These are phyloP conservation scores for Teleopsis dalmanni DNA, from an alignment of 1,140 invertebrate species.

Conservation along the genomic window DNA sequence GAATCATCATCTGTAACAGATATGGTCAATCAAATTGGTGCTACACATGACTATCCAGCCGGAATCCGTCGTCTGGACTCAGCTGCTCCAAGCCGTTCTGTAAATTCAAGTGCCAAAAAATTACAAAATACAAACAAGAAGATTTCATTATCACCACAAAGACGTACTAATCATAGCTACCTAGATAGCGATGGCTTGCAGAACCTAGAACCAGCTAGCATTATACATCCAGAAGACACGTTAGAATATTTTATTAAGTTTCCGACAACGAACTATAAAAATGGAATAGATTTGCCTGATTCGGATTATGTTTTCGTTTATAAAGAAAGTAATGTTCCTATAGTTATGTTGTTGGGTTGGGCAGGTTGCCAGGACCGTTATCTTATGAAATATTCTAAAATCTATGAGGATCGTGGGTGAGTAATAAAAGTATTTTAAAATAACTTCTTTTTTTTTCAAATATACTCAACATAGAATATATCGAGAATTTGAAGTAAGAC, in stretches of 20 bases:
- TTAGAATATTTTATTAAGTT: conserved; percentile 60
- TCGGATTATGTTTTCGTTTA: conserved; percentile 52
- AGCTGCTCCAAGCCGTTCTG: conserved; percentile 5
- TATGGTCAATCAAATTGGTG: conserved; percentile 3
- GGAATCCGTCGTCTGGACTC: conserved; percentile 9
- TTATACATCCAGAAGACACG: conserved; percentile 40
- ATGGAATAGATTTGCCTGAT: conserved; percentile 17
- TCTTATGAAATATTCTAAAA: conserved; percentile 67
- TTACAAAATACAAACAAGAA: conserved; percentile 3
- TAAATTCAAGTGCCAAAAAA: too few relatives aligned
- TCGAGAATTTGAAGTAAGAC: too few relatives aligned
- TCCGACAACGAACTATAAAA: conserved; percentile 46
- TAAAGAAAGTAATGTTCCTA: conserved; percentile 55
- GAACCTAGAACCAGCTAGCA: too few relatives aligned
- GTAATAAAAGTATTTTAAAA: conserved; percentile 10
- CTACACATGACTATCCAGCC: neutral
- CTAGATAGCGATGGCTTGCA: conserved; percentile 1
- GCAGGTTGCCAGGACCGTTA: conserved; percentile 69
- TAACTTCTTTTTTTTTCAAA: neutral
- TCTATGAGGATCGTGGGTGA: conserved; percentile 68
- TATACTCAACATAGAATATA: neutral
- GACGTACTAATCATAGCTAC: neutral
- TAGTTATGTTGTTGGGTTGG: conserved; percentile 71
- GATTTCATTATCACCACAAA: neutral
- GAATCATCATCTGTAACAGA: conserved; percentile 1